Evolutionary conservation across 2,113 vertebrate genomes (phyloP).

Genomic region (Nibea coibor): DNA sequence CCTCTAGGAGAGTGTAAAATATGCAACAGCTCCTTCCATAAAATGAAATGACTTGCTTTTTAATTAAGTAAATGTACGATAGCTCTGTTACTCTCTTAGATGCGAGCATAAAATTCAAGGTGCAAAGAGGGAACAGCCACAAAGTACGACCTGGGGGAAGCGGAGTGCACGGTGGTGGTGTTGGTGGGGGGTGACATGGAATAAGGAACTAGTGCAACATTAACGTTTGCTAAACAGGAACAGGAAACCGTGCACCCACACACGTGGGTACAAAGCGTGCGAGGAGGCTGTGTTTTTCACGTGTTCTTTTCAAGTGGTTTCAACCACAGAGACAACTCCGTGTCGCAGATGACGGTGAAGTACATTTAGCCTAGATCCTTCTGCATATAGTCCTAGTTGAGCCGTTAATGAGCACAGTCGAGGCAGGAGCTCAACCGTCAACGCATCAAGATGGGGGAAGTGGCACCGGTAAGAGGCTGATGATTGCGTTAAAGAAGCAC

Average conservation of each 20-base stretch:
- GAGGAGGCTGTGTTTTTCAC: not conserved
- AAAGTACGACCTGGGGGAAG: slow-evolving; percentile 9
- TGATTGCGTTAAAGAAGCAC: not conserved
- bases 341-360: slow-evolving; percentile 27
- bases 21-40: slow-evolving; percentile 11
- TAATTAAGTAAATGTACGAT: slow-evolving; percentile 27
- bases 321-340: slow-evolving; percentile 19
- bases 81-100: slow-evolving; percentile 13
- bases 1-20: slow-evolving; percentile 13
- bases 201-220: not conserved
- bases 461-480: not conserved
- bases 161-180: not conserved
- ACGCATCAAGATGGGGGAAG: not conserved
- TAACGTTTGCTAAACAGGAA: slow-evolving; percentile 12
- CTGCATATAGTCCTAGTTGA: not conserved
- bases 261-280: slow-evolving; percentile 25
- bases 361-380: slow-evolving; percentile 4
- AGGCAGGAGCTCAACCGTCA: slow-evolving; percentile 9
- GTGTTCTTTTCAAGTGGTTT: slow-evolving; percentile 12
- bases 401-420: slow-evolving; percentile 44
- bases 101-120: slow-evolving; percentile 1
- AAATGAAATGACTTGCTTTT: slow-evolving; percentile 31
- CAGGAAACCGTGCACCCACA: slow-evolving; percentile 36
- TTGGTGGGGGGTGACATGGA: not conserved
- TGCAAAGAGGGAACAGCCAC: not conserved